Percentiles rank a stretch among this genome's conserved stretches.
phyloP scores from a whole-genome alignment of 2,888 invertebrate genomes.

The Panopea generosa region DNA sequence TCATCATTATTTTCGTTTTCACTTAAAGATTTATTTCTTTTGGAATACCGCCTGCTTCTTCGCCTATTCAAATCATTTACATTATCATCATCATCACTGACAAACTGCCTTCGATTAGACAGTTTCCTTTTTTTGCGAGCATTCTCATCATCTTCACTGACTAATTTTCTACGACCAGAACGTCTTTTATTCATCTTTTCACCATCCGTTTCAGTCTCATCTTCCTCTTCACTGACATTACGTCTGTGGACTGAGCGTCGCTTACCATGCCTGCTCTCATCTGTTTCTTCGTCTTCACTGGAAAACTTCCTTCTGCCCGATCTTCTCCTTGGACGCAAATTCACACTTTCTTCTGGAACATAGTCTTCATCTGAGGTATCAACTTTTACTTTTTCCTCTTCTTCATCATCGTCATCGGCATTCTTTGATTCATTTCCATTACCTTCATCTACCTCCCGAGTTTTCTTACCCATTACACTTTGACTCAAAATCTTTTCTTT shows the following conservation, averaged over 20 bases:
- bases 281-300: slow-evolving; percentile 3
- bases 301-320: slow-evolving; percentile 5
- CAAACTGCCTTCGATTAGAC: slow-evolving; percentile 13
- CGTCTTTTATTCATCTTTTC: slow-evolving; percentile 17
- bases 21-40: not conserved
- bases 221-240: no score
- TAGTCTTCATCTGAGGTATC: slow-evolving; percentile 47
- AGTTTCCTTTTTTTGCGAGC: slow-evolving; percentile 18
- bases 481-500: slow-evolving; percentile 15
- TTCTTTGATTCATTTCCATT: slow-evolving; percentile 18
- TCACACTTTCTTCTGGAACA: slow-evolving; percentile 22
- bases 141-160: slow-evolving; percentile 10
- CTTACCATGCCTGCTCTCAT: not conserved
- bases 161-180: not conserved
- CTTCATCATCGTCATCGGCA: slow-evolving; percentile 19
- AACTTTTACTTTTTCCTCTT: slow-evolving; percentile 36
- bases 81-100: slow-evolving; percentile 16
- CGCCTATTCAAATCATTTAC: not conserved
- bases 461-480: slow-evolving; percentile 6
- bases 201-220: not conserved
- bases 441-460: slow-evolving; percentile 5
- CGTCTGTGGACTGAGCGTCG: no score
- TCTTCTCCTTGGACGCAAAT: not conserved
- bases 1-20: slow-evolving; percentile 8
- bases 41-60: not conserved